A percentile compares a stretch with the other conserved stretches of the same genome.
Evolutionary conservation across 2,797 vertebrate genomes (phyloP).

Genomic region (Malacoctenus gilli): DNA sequence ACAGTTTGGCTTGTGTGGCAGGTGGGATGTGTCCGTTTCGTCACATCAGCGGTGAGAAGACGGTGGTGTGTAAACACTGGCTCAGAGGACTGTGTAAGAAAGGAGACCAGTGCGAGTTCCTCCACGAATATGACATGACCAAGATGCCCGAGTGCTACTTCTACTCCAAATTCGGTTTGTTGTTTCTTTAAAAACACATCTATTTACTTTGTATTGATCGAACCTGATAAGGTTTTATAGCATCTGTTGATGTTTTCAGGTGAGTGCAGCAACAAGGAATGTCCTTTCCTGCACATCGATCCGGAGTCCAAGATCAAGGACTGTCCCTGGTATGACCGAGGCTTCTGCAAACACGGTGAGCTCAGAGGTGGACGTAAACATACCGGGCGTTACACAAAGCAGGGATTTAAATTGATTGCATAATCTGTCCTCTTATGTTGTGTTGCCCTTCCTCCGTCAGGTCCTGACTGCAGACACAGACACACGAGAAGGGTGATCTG

Average conservation of each 20-base stretch:
- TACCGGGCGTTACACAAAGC: too few relatives aligned
- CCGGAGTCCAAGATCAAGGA: slow-evolving; percentile 99
- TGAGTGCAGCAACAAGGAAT: slow-evolving; percentile 99
- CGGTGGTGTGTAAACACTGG: slow-evolving; percentile 99
- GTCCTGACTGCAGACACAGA: slow-evolving; percentile 95
- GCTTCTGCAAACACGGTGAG: slow-evolving; percentile 98
- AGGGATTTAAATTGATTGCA: neutral
- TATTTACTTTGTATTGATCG: neutral
- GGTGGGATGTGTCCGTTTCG: slow-evolving; percentile 98
- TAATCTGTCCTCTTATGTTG: neutral
- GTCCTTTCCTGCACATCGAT: slow-evolving; percentile 98
- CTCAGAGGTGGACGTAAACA: slow-evolving; percentile 1
- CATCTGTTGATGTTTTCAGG: slow-evolving; percentile 76
- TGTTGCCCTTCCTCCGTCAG: slow-evolving; percentile 69
- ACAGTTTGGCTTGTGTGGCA: slow-evolving; percentile 47
- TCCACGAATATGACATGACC: slow-evolving; percentile 99
- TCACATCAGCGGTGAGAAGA: slow-evolving; percentile 99
- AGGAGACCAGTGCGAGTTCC: slow-evolving; percentile 98
- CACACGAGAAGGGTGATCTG: slow-evolving; percentile 98
- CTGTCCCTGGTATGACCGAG: slow-evolving; percentile 99
- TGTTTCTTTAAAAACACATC: slow-evolving; percentile 36
- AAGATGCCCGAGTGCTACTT: slow-evolving; percentile 99
- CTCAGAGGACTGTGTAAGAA: slow-evolving; percentile 97
- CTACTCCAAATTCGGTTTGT: slow-evolving; percentile 98
- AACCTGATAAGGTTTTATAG: neutral